Evolutionary conservation across 1,140 invertebrate species (phyloP), one percentile per base, ranked within the genome.

Genomic region (Drosophila nikananu): DNA sequence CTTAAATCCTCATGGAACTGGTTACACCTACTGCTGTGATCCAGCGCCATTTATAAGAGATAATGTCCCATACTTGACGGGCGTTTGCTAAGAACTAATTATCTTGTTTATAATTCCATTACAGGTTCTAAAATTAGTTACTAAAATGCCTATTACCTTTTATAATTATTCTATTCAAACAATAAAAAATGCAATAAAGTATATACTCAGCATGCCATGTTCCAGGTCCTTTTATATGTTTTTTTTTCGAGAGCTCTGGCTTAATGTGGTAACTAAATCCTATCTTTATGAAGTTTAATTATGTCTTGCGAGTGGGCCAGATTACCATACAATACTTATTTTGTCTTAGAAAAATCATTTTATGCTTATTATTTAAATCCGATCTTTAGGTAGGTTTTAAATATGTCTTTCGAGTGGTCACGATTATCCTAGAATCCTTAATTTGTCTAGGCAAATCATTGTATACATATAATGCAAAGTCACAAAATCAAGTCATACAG

Each of bases 21-120:
- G 52, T 41, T 64, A 13, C 12, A 60, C 62, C 10, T 64, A 60
- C 10, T 64, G 62, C 54, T 60, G 62, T 19, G 62, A 64, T 41
- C 62, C 62, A 23, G 19, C 0, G 3, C 17, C 42, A 4, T 60
- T 64, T 23, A 60, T 64, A 5, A 17, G 6, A 0, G 10, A 13
- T 2, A 59, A 58, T 27, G 52, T 41, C 4, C 52, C 61, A 0
- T 27, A 8, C 0, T 39, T 64, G n/a, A 8, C 21, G 6, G 32
- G 15, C 8, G 32, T 39, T 41, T 64, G 52, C 21, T 55, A 1
- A 21, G 30, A 51, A 13, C 25, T 27, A 23, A 21, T 13, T 17
- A 23, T 8, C 3, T 17, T 15, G 13, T 17, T 49, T 4, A 5
- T 8, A 3, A 13, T 15, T 48, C 0, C 2, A 10, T 30, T n/a